Conservation (phyloP, 2,797 vertebrate species). For the Okamejei kenojei region DNA sequence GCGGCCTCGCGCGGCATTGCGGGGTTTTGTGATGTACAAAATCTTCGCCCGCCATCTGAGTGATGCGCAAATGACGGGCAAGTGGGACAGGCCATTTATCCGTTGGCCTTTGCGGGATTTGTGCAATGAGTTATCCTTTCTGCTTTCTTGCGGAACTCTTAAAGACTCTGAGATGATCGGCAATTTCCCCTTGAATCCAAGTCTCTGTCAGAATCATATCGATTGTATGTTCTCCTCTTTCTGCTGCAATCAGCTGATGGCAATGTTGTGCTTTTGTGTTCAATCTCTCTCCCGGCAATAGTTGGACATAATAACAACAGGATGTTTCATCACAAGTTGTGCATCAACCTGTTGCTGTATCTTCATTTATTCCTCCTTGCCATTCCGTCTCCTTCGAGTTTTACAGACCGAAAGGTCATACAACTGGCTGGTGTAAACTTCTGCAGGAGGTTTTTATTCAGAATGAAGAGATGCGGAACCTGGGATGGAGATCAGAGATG, state of each 20-base stretch:
- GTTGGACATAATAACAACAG: not conserved
- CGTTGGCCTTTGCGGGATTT: not conserved
- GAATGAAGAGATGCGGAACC: not conserved
- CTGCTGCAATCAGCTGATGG: not conserved
- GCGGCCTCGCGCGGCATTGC: too few species aligned
- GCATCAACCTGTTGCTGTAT: not conserved
- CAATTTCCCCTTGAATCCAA: not conserved
- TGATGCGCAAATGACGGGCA: too few species aligned
- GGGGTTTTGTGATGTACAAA: too few species aligned
- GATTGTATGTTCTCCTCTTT: not conserved
- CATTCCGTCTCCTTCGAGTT: not conserved
- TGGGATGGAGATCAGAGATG: not conserved
- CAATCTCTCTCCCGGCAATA: not conserved
- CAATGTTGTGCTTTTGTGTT: not conserved
- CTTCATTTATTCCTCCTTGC: not conserved
- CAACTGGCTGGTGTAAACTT: not conserved
- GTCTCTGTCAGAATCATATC: not conserved
- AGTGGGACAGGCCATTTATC: not conserved
- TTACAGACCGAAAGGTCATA: not conserved
- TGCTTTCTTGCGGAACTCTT: not conserved
- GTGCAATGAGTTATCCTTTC: not conserved
- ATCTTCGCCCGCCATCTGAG: too few species aligned
- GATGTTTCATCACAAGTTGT: not conserved
- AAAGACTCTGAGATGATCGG: not conserved
- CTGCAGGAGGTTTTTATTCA: not conserved